phyloP scores from a whole-genome alignment of 1,140 invertebrate species.

The Anadara kagoshimensis region DNA sequence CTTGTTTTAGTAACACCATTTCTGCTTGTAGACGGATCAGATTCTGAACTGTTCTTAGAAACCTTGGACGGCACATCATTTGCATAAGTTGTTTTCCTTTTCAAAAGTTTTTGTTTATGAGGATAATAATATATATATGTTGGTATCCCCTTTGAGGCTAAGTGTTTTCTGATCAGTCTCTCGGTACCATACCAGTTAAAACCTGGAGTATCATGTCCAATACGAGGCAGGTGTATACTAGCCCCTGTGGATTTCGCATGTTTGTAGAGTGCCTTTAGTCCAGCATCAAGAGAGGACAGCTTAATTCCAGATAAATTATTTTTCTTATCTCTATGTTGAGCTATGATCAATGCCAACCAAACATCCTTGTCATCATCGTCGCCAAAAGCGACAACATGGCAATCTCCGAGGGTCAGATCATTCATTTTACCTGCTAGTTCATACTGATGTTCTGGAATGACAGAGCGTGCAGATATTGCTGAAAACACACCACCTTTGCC shows the following conservation, averaged over 20 bases:
- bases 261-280: constrained; percentile 58
- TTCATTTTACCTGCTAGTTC: constrained; percentile 66
- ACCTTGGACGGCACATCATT: neutral
- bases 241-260: constrained; percentile 62
- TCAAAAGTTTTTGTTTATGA: constrained; percentile 28
- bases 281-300: constrained; percentile 55
- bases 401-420: constrained; percentile 70
- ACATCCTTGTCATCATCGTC: constrained; percentile 21
- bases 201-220: constrained; percentile 69
- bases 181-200: constrained; percentile 75
- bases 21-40: neutral
- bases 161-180: constrained; percentile 69
- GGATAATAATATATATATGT: constrained; percentile 65
- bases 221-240: constrained; percentile 71
- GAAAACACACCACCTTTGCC: constrained; percentile 70
- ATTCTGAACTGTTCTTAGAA: constrained; percentile 5
- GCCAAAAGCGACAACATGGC: constrained; percentile 65
- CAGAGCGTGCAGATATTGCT: constrained; percentile 60
- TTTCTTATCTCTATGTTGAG: constrained; percentile 65
- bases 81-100: constrained; percentile 17
- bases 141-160: constrained; percentile 66
- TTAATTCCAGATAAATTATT: constrained; percentile 69
- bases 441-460: constrained; percentile 61
- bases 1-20: neutral
- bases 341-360: constrained; percentile 64